Evolutionary conservation across 2,113 vertebrate genomes (phyloP).

Genomic region (Grammomys dolichurus): DNA sequence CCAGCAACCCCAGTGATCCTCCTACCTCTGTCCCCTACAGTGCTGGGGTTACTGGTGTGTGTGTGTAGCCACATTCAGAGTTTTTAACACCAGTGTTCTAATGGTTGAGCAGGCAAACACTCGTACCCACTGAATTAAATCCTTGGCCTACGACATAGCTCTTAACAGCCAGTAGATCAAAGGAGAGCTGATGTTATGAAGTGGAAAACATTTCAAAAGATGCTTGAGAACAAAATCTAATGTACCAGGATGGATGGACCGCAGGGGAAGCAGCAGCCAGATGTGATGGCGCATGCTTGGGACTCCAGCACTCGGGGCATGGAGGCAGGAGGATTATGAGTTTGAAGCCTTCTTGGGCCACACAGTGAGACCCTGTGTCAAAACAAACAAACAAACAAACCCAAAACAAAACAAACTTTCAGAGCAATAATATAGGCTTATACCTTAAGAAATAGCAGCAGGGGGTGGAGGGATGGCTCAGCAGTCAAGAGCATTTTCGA

Average conservation of each 20-base stretch:
- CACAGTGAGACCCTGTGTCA: neutral
- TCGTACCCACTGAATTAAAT: neutral
- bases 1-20: neutral
- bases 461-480: neutral
- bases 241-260: neutral
- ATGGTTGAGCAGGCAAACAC: neutral
- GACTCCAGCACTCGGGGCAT: neutral
- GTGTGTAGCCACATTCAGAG: neutral
- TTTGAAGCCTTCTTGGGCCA: neutral
- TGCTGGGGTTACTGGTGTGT: neutral
- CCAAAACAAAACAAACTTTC: neutral
- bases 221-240: neutral
- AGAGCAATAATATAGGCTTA: neutral
- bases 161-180: neutral
- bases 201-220: neutral
- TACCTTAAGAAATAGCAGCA: neutral
- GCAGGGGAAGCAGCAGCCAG: neutral
- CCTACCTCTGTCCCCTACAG: neutral
- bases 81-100: neutral
- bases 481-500: too few species aligned
- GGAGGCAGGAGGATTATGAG: neutral
- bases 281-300: neutral
- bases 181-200: too few species aligned
- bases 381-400: neutral
- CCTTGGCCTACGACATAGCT: neutral